phyloP scores from a whole-genome alignment of 2,797 vertebrate genomes.

The Eremophila alpestris region DNA sequence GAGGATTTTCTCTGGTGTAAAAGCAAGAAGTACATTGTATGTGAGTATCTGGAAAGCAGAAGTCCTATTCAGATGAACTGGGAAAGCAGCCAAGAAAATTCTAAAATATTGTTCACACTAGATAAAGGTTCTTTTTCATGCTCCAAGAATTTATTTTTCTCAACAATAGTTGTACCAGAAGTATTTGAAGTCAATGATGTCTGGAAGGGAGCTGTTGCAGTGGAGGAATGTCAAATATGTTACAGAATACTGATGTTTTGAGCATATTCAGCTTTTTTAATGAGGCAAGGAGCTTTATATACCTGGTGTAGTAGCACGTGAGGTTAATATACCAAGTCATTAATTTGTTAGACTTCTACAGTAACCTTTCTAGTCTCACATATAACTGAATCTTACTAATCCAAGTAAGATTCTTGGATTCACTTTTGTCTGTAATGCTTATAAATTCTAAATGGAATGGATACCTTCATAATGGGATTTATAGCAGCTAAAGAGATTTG shows the following conservation, averaged over 20 bases:
- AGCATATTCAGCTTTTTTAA: neutral
- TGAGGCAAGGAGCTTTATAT: neutral
- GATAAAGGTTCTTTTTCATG: neutral
- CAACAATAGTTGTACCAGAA: neutral
- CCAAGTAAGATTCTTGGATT: neutral
- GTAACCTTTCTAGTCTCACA: conserved; percentile 32
- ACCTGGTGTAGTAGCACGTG: neutral
- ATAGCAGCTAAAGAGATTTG: neutral
- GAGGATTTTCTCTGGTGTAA: neutral
- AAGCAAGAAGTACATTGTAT: neutral
- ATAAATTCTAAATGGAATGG: conserved; percentile 23
- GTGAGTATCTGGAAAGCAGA: neutral
- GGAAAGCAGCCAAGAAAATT: neutral
- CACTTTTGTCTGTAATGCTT: neutral
- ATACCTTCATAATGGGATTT: neutral
- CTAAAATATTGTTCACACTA: neutral
- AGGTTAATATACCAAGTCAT: neutral
- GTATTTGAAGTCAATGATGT: neutral
- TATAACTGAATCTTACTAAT: neutral
- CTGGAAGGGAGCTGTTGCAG: neutral
- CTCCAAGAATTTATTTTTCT: neutral
- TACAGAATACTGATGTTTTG: neutral
- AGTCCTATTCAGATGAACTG: neutral
- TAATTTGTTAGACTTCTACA: neutral
- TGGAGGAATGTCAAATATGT: neutral